A percentile compares a stretch with the other conserved stretches of the same genome.
Evolutionary conservation across 2,888 invertebrate species (phyloP).

Genomic region (Disparrhopalites patrizii): DNA sequence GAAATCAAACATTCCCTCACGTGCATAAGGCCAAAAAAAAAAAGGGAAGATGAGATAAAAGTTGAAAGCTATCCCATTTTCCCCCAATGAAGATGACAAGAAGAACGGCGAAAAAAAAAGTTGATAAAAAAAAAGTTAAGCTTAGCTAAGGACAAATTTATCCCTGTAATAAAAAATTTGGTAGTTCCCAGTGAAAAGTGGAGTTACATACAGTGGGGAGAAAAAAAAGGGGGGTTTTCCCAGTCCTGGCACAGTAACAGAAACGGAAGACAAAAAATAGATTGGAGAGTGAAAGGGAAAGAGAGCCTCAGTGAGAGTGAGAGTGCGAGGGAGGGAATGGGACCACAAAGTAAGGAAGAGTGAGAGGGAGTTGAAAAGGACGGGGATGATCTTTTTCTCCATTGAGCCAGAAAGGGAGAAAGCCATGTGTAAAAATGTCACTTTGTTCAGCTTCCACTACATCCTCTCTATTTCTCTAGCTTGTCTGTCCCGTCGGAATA

Average conservation of each 20-base stretch:
- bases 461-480: slow-evolving; percentile 11
- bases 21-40: no score
- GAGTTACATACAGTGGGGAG: background rate
- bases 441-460: slow-evolving; percentile 10
- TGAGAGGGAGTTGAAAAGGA: slow-evolving; percentile 1
- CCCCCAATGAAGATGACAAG: no score
- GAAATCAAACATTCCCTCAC: background rate
- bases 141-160: background rate
- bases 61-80: no score
- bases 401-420: slow-evolving; percentile 19
- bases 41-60: no score
- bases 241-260: no score
- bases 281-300: no score
- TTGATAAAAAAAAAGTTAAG: background rate
- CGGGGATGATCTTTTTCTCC: slow-evolving; percentile 20
- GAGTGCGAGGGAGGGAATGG: background rate
- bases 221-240: background rate
- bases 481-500: slow-evolving; percentile 3
- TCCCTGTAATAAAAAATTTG: slow-evolving; percentile 10
- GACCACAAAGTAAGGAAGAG: no score
- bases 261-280: background rate
- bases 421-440: slow-evolving; percentile 24
- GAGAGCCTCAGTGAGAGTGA: background rate
- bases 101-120: background rate
- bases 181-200: background rate